phyloP scores from a whole-genome alignment of 2,113 vertebrate genomes.

The Dasyprocta punctata region DNA sequence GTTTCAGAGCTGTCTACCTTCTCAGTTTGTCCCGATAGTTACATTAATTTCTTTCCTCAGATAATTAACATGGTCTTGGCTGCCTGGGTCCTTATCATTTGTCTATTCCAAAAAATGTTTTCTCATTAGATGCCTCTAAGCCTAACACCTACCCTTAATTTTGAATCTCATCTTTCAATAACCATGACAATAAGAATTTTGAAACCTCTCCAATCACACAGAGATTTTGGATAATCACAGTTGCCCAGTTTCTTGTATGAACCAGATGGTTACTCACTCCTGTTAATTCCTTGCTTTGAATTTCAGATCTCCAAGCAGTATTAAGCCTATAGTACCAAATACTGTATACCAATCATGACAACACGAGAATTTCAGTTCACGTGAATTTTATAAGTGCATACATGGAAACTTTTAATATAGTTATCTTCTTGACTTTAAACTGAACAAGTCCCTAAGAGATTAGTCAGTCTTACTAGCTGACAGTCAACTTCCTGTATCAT shows the following conservation, averaged over 20 bases:
- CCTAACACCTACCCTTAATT: not conserved
- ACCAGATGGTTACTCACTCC: not conserved
- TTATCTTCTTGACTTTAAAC: not conserved
- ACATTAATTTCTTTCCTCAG: not conserved
- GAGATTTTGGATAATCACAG: not conserved
- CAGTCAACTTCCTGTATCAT: not conserved
- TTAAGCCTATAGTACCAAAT: not conserved
- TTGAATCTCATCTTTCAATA: not conserved
- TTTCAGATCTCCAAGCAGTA: not conserved
- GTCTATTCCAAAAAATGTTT: not conserved
- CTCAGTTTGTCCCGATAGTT: not conserved
- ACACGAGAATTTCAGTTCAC: not conserved
- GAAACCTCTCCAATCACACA: not conserved
- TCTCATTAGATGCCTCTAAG: not conserved
- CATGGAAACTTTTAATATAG: not conserved
- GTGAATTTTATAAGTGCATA: not conserved
- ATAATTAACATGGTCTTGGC: not conserved
- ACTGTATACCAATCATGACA: not conserved
- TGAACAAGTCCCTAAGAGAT: not conserved
- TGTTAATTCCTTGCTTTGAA: not conserved
- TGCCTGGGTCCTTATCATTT: not conserved
- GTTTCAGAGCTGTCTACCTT: not conserved
- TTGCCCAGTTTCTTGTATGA: not conserved
- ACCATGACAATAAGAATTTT: not conserved
- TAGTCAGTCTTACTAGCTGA: not conserved